Conservation (phyloP, 2,888 invertebrate species). For the Meteorus cinctellus region DNA sequence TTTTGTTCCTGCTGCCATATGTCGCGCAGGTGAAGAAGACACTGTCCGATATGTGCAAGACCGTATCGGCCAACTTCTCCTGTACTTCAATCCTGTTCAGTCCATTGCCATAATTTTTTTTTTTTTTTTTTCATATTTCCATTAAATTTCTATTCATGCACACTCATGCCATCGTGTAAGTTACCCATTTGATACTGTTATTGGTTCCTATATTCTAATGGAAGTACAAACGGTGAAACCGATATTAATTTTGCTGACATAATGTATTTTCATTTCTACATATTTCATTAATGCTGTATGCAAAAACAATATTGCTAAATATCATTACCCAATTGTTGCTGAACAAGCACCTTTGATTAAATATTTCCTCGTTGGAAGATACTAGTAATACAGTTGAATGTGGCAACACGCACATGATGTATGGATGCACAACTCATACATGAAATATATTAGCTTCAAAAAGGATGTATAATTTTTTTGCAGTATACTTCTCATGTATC, state of each 20-base stretch:
- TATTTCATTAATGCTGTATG: no score
- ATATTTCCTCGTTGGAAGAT: not conserved
- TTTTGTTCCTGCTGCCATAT: slow-evolving; percentile 59
- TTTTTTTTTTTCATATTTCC: slow-evolving; percentile 25
- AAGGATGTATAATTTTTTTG: no score
- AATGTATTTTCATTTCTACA: no score
- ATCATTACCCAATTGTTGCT: no score
- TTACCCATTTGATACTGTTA: no score
- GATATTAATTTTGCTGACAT: no score
- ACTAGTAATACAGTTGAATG: not conserved
- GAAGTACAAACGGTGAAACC: no score
- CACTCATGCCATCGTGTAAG: not conserved
- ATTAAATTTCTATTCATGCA: slow-evolving; percentile 30
- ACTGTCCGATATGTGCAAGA: slow-evolving; percentile 46
- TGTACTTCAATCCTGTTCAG: not conserved
- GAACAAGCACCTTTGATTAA: no score
- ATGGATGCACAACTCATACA: slow-evolving; percentile 35
- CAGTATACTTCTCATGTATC: no score
- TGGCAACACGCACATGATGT: not conserved
- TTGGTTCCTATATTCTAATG: no score
- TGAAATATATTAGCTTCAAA: no score
- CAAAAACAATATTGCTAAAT: no score
- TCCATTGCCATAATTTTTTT: slow-evolving; percentile 8
- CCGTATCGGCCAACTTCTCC: slow-evolving; percentile 35
- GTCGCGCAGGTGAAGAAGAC: slow-evolving; percentile 69